phyloP scores from a whole-genome alignment of 2,888 invertebrate species.

The Mellilla xanthometata region DNA sequence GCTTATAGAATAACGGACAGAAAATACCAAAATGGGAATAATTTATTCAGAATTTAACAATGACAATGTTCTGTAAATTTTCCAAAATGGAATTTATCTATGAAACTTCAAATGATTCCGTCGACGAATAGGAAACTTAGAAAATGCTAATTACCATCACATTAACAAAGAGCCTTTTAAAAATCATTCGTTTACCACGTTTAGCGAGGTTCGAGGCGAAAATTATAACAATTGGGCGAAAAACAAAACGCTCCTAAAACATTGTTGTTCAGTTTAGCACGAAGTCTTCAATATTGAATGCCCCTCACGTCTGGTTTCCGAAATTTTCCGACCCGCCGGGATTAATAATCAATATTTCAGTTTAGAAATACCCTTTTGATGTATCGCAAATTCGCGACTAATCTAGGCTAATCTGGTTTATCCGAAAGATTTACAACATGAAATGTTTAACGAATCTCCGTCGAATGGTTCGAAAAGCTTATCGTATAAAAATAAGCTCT shows the following conservation, averaged over 20 bases:
- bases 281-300: conserved; percentile 1
- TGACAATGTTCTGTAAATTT: background rate
- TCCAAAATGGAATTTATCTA: background rate
- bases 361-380: conserved; percentile 5
- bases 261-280: background rate
- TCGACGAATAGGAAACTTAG: conserved; percentile 4
- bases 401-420: background rate
- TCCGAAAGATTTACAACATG: background rate
- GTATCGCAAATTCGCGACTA: background rate
- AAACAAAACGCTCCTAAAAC: conserved; percentile 10
- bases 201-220: conserved; percentile 8
- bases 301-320: conserved; percentile 1
- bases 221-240: conserved; percentile 3
- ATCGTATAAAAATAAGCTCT: too few species aligned
- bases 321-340: conserved; percentile 7
- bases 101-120: too few species aligned
- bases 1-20: too few species aligned
- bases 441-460: background rate
- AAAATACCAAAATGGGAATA: too few species aligned
- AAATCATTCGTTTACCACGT: conserved; percentile 9
- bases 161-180: conserved; percentile 22
- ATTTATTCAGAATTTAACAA: too few species aligned
- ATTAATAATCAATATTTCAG: conserved; percentile 10
- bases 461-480: background rate
- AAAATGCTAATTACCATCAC: conserved; percentile 19